Base-by-base conservation (phyloP, 2,113 vertebrate genomes). In the Columba janthina region DNA sequence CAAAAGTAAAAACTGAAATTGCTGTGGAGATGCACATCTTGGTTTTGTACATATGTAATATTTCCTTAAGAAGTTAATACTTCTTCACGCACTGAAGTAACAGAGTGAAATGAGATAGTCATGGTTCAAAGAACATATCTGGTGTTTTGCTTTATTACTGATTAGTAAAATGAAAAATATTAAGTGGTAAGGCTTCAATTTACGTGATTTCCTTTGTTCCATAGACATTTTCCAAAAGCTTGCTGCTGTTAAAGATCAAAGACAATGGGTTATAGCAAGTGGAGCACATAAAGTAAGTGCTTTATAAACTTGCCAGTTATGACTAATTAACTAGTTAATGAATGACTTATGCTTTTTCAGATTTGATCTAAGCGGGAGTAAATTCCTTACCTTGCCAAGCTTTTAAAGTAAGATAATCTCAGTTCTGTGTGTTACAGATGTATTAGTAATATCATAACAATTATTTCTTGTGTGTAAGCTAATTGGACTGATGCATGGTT, bases 181-280 rank as follows among this genome's bases (percentile, higher is more conserved):
- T 80, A 65, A 42, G 26, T 78, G 32, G 11, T 42, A 78, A 87
- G 62, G 5, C 53, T 66, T 65, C 46, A 29, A 60, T 71, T 79
- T 67, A 25, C 73, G 22, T 81, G 34, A 17, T 69, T 92, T 89
- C 15, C 36, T 95, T 93, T 84, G 18, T 94, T 96, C 64, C 61
- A 42, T 62, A 99, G 99, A 98, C 97, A 98, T 99, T 96, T 98
- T 99, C 97, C 99, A 99, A 97, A 99, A 99, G 91, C 93, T 99
- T 65, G 98, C 98, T 83, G 97, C 97, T 15, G 89, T 96, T 70
- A 98, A 98, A 90, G 97, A 97, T 82, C 98, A 99, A 95, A 98
- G 98, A 95, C 94, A 97, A 71, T 98, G 98, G 98, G 93, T 99
- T 93, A 98, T 97, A 54, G 57, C 97, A 73, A 99, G 98, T 11